Evolutionary conservation across 30 jellyfish, hydroid and myxozoan genomes (phyloP).

Genomic region (Euphysa ruthae): DNA sequence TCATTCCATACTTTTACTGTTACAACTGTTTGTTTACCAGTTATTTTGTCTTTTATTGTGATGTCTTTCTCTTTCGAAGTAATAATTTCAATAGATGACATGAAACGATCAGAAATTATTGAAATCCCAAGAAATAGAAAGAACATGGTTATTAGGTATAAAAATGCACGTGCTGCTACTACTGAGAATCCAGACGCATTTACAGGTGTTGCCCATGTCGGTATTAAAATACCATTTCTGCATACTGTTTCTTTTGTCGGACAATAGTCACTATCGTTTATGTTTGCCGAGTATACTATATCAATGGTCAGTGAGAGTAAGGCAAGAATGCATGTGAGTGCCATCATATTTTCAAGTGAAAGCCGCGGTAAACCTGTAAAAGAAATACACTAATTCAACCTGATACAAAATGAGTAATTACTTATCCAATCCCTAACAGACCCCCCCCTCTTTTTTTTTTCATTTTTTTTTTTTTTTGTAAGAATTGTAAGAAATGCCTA

Average conservation of each 20-base stretch:
- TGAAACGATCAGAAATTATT: slow-evolving; percentile 93
- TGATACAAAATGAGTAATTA: too few relatives aligned
- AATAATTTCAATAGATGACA: slow-evolving; percentile 94
- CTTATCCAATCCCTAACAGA: too few relatives aligned
- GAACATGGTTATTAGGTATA: slow-evolving; percentile 77
- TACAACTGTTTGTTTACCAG: slow-evolving; percentile 73
- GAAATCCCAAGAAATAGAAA: slow-evolving; percentile 95
- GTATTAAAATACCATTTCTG: slow-evolving; percentile 70
- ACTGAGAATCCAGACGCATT: slow-evolving; percentile 46
- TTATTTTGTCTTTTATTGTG: slow-evolving; percentile 76
- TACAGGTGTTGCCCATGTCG: slow-evolving; percentile 57
- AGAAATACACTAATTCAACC: too few relatives aligned
- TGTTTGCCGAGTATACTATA: too few relatives aligned
- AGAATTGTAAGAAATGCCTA: too few relatives aligned
- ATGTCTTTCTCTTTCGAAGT: slow-evolving; percentile 96
- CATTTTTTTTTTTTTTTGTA: too few relatives aligned
- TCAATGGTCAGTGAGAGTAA: too few relatives aligned
- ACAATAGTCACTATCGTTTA: too few relatives aligned
- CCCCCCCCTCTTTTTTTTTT: too few relatives aligned
- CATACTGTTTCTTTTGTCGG: slow-evolving; percentile 13
- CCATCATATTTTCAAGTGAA: too few relatives aligned
- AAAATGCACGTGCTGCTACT: slow-evolving; percentile 86
- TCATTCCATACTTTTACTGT: slow-evolving; percentile 97
- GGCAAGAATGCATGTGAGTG: too few relatives aligned
- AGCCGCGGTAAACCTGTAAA: too few relatives aligned